Conservation (phyloP, 2,113 vertebrate species). For the Hyperopisus bebe region DNA sequence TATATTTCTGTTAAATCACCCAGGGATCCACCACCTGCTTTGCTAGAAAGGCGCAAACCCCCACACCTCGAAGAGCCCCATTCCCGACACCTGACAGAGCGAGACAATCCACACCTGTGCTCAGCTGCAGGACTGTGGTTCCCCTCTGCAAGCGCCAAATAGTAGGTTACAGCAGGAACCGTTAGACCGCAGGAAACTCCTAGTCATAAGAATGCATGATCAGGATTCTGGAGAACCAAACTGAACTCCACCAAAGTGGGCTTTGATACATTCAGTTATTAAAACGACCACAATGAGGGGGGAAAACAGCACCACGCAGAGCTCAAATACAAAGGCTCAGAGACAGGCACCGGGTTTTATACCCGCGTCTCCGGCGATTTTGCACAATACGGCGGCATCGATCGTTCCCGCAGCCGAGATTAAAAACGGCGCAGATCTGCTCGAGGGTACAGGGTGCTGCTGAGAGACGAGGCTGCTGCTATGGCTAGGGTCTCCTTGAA, state of each 20-base stretch:
- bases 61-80: background rate
- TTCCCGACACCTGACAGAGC: background rate
- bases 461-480: background rate
- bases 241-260: background rate
- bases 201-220: background rate
- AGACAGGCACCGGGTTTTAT: background rate
- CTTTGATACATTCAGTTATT: background rate
- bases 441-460: background rate
- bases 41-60: background rate
- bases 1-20: background rate
- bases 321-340: background rate
- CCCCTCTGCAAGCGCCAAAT: background rate
- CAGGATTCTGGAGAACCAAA: background rate
- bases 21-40: background rate
- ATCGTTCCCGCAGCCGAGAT: background rate
- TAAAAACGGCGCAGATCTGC: background rate
- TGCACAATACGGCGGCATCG: background rate
- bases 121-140: background rate
- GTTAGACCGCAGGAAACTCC: background rate
- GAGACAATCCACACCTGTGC: background rate
- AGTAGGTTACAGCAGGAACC: background rate
- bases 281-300: background rate
- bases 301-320: too few relatives aligned
- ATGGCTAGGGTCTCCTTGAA: background rate
- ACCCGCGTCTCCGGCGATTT: background rate